A percentile compares a stretch with the other conserved stretches of the same genome.
These are phyloP conservation scores for Eupithecia subumbrata DNA, from an alignment of 2,888 invertebrate genomes.

Conservation along the genomic window DNA sequence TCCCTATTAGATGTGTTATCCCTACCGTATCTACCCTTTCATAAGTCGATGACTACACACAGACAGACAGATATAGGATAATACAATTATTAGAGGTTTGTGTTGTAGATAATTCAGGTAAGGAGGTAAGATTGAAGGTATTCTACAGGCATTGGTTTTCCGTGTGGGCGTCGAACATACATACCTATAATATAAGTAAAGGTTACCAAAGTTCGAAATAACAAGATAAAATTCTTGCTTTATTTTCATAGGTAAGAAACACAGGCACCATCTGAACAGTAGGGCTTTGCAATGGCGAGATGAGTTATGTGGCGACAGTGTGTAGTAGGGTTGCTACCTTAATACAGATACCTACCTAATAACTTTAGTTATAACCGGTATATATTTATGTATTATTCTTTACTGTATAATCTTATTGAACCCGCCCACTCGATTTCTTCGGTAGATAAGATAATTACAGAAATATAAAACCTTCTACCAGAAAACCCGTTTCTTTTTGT, in stretches of 20 bases:
- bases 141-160: neutral
- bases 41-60: neutral
- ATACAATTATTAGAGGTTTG: neutral
- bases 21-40: neutral
- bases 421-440: neutral
- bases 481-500: neutral
- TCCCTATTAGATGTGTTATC: neutral
- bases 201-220: slow-evolving; percentile 2
- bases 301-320: slow-evolving; percentile 31
- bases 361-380: too few species aligned
- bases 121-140: neutral
- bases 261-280: slow-evolving; percentile 14
- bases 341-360: neutral
- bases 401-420: neutral
- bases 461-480: neutral
- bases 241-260: slow-evolving; percentile 21
- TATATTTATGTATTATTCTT: neutral
- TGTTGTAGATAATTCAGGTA: neutral
- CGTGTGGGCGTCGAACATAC: neutral
- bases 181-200: neutral
- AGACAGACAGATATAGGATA: neutral
- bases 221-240: slow-evolving; percentile 15
- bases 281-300: slow-evolving; percentile 14
- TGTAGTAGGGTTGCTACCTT: slow-evolving; percentile 12
- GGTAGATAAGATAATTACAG: neutral